phyloP scores from a whole-genome alignment of 2,888 invertebrate genomes.

The Hypercompe scribonia region DNA sequence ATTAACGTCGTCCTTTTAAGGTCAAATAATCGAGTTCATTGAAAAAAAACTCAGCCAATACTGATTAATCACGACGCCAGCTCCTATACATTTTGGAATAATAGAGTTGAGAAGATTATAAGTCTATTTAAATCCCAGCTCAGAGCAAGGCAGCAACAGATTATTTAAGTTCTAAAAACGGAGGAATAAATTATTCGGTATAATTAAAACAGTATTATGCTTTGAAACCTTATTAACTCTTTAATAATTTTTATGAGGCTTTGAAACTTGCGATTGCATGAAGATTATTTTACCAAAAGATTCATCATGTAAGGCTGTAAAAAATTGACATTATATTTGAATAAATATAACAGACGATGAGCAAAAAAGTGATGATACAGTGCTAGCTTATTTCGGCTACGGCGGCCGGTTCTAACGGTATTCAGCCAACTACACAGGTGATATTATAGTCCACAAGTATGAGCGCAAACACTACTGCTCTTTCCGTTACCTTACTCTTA shows the following conservation, averaged over 20 bases:
- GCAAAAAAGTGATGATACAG: too few relatives aligned
- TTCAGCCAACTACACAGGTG: too few relatives aligned
- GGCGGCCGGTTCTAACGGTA: too few relatives aligned
- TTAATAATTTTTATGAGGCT: background rate
- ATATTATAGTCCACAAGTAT: too few relatives aligned
- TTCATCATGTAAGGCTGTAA: background rate
- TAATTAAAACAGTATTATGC: background rate
- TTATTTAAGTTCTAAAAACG: background rate
- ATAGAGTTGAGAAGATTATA: constrained; percentile 3
- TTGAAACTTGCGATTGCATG: background rate
- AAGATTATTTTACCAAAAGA: too few relatives aligned
- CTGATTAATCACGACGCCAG: background rate
- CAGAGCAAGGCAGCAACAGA: background rate
- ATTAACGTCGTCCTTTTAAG: background rate
- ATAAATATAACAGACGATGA: too few relatives aligned
- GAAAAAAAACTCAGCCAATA: background rate
- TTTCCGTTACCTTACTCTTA: too few relatives aligned
- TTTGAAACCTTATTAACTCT: background rate
- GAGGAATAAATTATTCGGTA: background rate
- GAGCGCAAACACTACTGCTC: too few relatives aligned
- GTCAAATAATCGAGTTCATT: background rate
- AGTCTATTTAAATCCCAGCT: background rate
- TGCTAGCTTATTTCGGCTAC: too few relatives aligned
- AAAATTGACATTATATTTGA: too few relatives aligned
- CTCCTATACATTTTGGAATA: background rate